These are phyloP conservation scores for Macrostomum lignano DNA, from an alignment of 1,140 invertebrate genomes.

Conservation along the genomic window DNA sequence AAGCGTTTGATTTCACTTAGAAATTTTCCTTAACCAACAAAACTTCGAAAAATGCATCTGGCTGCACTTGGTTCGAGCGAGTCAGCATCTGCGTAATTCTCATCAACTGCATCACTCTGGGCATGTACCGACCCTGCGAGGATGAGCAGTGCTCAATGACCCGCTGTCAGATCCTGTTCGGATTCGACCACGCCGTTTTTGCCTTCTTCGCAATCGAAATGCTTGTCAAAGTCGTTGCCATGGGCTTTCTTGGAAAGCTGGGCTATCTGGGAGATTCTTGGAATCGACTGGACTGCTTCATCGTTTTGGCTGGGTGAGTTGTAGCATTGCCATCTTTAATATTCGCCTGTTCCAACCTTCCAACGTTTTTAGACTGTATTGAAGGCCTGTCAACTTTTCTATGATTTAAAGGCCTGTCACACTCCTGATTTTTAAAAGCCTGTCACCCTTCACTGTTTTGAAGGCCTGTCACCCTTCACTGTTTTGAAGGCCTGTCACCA, in stretches of 20 bases:
- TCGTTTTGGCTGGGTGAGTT: constrained; percentile 68
- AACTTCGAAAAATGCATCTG: no score
- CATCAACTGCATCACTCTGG: constrained; percentile 85
- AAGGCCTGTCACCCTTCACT: no score
- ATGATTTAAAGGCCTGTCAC: no score
- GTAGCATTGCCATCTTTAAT: no score
- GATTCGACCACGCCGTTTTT: constrained; percentile 92
- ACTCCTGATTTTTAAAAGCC: no score
- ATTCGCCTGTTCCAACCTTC: no score
- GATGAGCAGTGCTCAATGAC: constrained; percentile 54
- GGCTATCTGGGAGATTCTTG: constrained; percentile 81
- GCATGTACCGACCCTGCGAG: constrained; percentile 87
- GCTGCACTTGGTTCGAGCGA: constrained; percentile 98
- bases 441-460: no score
- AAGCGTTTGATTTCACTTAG: no score
- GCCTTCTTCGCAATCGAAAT: constrained; percentile 58
- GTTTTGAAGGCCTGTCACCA: no score
- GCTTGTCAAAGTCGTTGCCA: constrained; percentile 89
- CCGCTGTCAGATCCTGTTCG: constrained; percentile 69
- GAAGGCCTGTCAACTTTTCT: no score
- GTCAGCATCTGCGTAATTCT: constrained; percentile 90
- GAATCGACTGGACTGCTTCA: constrained; percentile 93
- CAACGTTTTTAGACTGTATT: no score
- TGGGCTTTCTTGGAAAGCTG: constrained; percentile 76
- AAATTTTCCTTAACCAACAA: no score